A percentile compares a stretch with the other conserved stretches of the same genome.
Evolutionary conservation across 2,113 vertebrate species (phyloP).

Genomic region (Gallinago jamesoni): DNA sequence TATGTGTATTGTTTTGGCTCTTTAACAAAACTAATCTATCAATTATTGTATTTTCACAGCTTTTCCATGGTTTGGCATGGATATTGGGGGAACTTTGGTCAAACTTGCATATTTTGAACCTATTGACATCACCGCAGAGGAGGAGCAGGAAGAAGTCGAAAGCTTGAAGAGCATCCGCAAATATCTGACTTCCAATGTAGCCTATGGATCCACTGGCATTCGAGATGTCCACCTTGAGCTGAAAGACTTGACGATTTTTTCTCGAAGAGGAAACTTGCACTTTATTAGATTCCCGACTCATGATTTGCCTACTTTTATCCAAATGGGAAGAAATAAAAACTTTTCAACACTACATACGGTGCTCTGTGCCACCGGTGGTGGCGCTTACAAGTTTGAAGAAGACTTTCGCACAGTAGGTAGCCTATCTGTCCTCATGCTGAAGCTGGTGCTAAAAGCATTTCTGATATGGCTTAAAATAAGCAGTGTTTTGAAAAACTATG

Average conservation of each 20-base stretch:
- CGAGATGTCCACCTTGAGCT: conserved; percentile 83
- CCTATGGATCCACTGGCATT: conserved; percentile 83
- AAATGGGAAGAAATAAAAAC: conserved; percentile 85
- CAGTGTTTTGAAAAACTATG: neutral
- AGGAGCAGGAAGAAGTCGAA: conserved; percentile 86
- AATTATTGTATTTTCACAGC: conserved; percentile 56
- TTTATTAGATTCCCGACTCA: conserved; percentile 86
- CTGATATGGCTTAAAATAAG: neutral
- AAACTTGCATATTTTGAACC: conserved; percentile 85
- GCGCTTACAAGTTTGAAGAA: conserved; percentile 86
- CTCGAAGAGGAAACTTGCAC: conserved; percentile 82
- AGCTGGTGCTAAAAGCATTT: neutral
- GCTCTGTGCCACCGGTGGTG: conserved; percentile 84
- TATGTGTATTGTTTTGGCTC: neutral
- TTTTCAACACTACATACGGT: conserved; percentile 85
- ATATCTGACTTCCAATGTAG: conserved; percentile 83
- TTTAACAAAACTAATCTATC: neutral
- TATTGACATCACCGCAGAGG: conserved; percentile 84
- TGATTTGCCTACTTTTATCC: conserved; percentile 84
- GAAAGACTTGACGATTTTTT: conserved; percentile 80
- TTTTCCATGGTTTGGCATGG: conserved; percentile 87
- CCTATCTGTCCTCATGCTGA: neutral
- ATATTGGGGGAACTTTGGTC: conserved; percentile 83
- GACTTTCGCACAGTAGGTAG: conserved; percentile 84
- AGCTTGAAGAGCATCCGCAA: conserved; percentile 85